Evolutionary conservation across 2,113 vertebrate species (phyloP).

Genomic region (Malurus elegans): DNA sequence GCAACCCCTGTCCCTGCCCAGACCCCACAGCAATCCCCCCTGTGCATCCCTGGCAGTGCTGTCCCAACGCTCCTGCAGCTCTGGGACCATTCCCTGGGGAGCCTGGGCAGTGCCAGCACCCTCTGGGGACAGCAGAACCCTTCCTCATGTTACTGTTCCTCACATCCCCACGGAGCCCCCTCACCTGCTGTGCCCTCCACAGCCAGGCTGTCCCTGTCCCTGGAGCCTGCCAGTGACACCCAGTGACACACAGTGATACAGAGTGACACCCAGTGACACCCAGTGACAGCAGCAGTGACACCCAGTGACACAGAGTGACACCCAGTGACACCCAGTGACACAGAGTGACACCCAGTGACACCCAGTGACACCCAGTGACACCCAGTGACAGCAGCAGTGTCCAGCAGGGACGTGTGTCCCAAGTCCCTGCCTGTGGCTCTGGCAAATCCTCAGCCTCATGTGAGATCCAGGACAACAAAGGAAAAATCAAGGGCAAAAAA

Average conservation of each 20-base stretch:
- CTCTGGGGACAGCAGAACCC: too few relatives aligned
- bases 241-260: too few relatives aligned
- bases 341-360: too few relatives aligned
- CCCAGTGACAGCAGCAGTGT: rapidly evolving
- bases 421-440: neutral
- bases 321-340: too few relatives aligned
- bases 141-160: neutral
- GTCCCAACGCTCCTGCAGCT: neutral
- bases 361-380: too few relatives aligned
- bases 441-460: neutral
- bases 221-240: rapidly evolving
- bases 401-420: rapidly evolving
- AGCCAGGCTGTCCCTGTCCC: neutral
- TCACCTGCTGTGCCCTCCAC: neutral
- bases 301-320: too few relatives aligned
- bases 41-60: rapidly evolving
- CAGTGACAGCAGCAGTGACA: too few relatives aligned
- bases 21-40: neutral
- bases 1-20: neutral
- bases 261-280: too few relatives aligned
- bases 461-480: neutral
- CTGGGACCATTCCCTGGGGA: neutral
- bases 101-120: neutral
- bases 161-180: rapidly evolving
- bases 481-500: neutral